A percentile compares a stretch with the other conserved stretches of the same genome.
These are phyloP conservation scores for Hassar affinis DNA, from an alignment of 2,113 vertebrate species.

Conservation along the genomic window DNA sequence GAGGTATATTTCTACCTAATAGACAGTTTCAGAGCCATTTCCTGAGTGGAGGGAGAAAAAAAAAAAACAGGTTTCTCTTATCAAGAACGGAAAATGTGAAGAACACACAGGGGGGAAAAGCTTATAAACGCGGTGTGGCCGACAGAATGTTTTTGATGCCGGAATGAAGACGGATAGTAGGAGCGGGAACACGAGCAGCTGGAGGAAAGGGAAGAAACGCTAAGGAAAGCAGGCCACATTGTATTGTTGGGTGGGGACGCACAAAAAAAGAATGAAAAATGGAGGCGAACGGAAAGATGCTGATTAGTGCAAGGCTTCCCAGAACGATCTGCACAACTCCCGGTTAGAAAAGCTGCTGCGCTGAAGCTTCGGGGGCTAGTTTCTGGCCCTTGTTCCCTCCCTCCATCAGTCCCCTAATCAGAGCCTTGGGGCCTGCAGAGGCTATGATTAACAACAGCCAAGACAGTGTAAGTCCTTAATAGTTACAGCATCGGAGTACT, in stretches of 20 bases:
- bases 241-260: slow-evolving; percentile 57
- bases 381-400: slow-evolving; percentile 57
- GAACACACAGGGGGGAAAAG: slow-evolving; percentile 32
- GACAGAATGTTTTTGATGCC: slow-evolving; percentile 53
- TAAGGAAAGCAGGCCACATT: slow-evolving; percentile 63
- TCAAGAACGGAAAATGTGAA: slow-evolving; percentile 25
- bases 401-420: slow-evolving; percentile 60
- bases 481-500: slow-evolving; percentile 75
- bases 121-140: slow-evolving; percentile 54
- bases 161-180: slow-evolving; percentile 60
- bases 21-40: slow-evolving; percentile 19
- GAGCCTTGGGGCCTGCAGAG: slow-evolving; percentile 65
- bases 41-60: slow-evolving; percentile 5
- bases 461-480: slow-evolving; percentile 76
- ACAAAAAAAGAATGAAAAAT: slow-evolving; percentile 55
- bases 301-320: slow-evolving; percentile 66
- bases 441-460: slow-evolving; percentile 72
- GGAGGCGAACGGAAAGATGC: slow-evolving; percentile 52
- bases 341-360: slow-evolving; percentile 21
- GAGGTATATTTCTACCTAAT: slow-evolving; percentile 24
- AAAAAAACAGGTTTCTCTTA: slow-evolving; percentile 5
- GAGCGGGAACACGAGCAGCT: slow-evolving; percentile 37
- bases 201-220: slow-evolving; percentile 40
- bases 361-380: slow-evolving; percentile 21
- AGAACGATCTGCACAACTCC: slow-evolving; percentile 46